These are phyloP conservation scores for Aphidius gifuensis DNA, from an alignment of 1,140 invertebrate species.

Conservation along the genomic window DNA sequence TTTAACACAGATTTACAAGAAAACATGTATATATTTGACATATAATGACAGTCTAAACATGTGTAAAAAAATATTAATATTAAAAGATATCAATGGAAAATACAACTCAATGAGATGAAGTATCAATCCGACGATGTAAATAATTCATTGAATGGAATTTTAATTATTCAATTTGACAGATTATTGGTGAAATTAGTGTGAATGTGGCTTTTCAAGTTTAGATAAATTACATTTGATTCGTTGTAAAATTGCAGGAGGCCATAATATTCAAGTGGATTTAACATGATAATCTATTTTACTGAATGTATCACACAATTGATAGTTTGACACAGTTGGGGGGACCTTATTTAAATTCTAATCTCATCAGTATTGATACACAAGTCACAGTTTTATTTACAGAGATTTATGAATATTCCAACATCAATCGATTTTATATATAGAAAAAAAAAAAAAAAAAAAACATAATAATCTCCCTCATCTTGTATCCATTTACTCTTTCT, in stretches of 20 bases:
- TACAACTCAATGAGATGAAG: too few relatives aligned
- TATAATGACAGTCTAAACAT: too few relatives aligned
- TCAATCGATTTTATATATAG: conserved; percentile 11
- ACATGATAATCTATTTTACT: conserved; percentile 35
- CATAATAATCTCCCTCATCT: conserved; percentile 9
- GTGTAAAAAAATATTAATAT: too few relatives aligned
- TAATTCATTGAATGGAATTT: conserved; percentile 4
- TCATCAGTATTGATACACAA: conserved; percentile 31
- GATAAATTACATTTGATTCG: background rate
- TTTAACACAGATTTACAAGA: background rate
- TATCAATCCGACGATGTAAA: too few relatives aligned
- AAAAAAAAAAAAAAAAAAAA: background rate
- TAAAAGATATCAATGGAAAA: too few relatives aligned
- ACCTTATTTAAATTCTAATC: conserved; percentile 13
- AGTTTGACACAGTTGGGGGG: conserved; percentile 4
- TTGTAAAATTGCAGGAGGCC: background rate
- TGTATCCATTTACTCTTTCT: conserved; percentile 31
- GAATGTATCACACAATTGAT: conserved; percentile 37
- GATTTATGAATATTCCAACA: conserved; percentile 12
- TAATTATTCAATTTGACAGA: conserved; percentile 21
- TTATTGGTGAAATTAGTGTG: background rate
- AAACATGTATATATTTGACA: too few relatives aligned
- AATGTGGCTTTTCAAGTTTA: background rate
- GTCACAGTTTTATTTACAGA: conserved; percentile 51
- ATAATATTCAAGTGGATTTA: conserved; percentile 34